Evolutionary conservation across 2,797 vertebrate genomes (phyloP), one percentile per base, ranked within the genome.

Genomic region (Parauchenoglanis punctatus): DNA sequence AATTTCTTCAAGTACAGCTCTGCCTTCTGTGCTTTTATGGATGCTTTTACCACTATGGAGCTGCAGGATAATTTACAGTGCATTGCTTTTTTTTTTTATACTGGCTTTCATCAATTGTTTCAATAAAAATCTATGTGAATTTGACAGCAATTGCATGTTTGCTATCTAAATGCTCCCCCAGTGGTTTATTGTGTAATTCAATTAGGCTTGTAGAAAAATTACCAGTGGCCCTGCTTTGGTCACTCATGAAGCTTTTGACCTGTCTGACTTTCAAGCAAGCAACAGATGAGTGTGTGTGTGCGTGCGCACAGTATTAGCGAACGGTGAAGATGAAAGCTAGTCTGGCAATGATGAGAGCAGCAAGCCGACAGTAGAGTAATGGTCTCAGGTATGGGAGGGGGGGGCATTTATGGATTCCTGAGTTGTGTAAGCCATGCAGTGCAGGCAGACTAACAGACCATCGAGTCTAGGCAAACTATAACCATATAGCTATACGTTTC

Each of bases 301-400:
- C 23, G 23, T 70, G 77, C 5, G 18, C 8, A 67, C 23, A 54
- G 86, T 56, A 61, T 56, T 67, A 75, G 59, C 65, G 90, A 92
- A 89, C 54, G 90, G 87, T 83, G 86, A 92, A 95, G 95, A 96
- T 96, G 93, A 96, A 95, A 96, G 95, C 91, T 86, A 91, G 91
- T 89, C 84, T 88, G 91, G 92, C 90, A 92, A 91, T 87, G 89
- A 91, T 93, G 91, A 95, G 91, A 94, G 93, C 92, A 59, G 93
- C 93, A 94, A 93, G 93, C 94, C 94, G 93, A 95, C 94, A 94
- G 93, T 95, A 92, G 92, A 93, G 94, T 96, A 94, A 95, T 95
- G 89, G 87, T 88, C 85, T 82, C 83, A 10, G 80, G 67, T 63
- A 81, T 28, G 85, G 85, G 65, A 83, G 85, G 85, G 84, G 84